phyloP scores from a whole-genome alignment of 2,797 vertebrate genomes.

The Dryobates pubescens region DNA sequence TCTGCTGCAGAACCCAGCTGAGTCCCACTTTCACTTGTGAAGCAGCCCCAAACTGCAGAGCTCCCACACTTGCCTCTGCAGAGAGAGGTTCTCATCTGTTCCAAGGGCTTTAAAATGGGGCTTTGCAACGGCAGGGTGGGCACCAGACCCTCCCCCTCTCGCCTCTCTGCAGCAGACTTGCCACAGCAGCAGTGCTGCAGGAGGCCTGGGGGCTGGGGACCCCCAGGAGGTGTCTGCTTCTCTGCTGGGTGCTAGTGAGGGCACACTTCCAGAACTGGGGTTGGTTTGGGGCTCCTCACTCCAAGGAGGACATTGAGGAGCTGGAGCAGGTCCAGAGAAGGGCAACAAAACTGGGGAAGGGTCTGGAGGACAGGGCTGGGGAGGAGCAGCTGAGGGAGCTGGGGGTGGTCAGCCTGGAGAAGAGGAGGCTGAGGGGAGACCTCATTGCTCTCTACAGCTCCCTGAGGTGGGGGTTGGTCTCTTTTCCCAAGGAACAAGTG shows the following conservation, averaged over 20 bases:
- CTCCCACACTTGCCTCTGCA: background rate
- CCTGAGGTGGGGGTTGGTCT: too few species aligned
- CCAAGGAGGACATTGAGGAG: background rate
- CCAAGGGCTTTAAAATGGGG: background rate
- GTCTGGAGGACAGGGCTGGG: background rate
- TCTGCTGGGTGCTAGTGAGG: background rate
- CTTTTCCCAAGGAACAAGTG: too few species aligned
- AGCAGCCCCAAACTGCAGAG: background rate
- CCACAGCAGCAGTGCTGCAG: background rate
- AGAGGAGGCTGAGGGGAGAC: too few species aligned
- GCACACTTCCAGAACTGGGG: background rate
- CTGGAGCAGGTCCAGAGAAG: background rate
- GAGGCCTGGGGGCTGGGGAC: background rate
- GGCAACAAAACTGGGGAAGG: background rate
- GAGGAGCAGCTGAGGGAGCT: background rate
- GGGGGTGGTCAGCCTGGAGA: too few species aligned
- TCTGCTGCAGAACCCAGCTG: background rate
- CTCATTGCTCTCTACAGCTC: too few species aligned
- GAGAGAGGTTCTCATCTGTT: background rate
- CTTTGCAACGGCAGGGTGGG: background rate
- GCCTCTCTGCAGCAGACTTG: background rate
- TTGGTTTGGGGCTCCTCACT: background rate
- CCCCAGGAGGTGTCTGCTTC: background rate
- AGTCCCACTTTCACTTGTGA: background rate
- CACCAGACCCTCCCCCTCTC: background rate